A percentile compares a stretch with the other conserved stretches of the same genome.
Conservation (phyloP, 2,888 invertebrate genomes). For the Onchidella celtica region DNA sequence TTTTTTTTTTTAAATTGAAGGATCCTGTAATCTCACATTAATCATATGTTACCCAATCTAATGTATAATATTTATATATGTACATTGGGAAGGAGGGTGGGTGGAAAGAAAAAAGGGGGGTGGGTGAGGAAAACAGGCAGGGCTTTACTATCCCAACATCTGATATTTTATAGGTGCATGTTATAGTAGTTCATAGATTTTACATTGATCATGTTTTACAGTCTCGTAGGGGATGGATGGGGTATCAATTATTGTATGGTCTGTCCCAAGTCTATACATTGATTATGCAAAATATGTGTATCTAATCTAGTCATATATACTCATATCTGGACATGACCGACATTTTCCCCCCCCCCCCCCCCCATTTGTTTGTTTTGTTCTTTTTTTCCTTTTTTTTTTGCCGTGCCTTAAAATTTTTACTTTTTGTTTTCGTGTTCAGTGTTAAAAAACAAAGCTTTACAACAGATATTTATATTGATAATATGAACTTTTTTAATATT, state of each 20-base stretch:
- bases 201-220: conserved; percentile 39
- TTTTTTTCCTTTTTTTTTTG: conserved; percentile 62
- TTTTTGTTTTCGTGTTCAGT: conserved; percentile 67
- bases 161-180: conserved; percentile 27
- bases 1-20: background rate
- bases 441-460: conserved; percentile 75
- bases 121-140: background rate
- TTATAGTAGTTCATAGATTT: conserved; percentile 35
- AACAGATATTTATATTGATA: conserved; percentile 68
- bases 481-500: conserved; percentile 58
- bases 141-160: background rate
- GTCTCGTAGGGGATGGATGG: conserved; percentile 25
- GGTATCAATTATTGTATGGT: conserved; percentile 48
- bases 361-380: conserved; percentile 28
- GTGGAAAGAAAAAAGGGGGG: too few relatives aligned
- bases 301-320: conserved; percentile 53
- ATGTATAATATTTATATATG: conserved; percentile 17
- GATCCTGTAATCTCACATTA: background rate
- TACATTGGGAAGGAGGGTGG: background rate
- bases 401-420: conserved; percentile 75
- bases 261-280: conserved; percentile 43
- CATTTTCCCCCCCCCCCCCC: too few relatives aligned
- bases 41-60: background rate
- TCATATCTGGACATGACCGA: conserved; percentile 51
- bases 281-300: conserved; percentile 50